Conservation (phyloP, 2,113 vertebrate genomes). For the Piliocolobus tephrosceles region DNA sequence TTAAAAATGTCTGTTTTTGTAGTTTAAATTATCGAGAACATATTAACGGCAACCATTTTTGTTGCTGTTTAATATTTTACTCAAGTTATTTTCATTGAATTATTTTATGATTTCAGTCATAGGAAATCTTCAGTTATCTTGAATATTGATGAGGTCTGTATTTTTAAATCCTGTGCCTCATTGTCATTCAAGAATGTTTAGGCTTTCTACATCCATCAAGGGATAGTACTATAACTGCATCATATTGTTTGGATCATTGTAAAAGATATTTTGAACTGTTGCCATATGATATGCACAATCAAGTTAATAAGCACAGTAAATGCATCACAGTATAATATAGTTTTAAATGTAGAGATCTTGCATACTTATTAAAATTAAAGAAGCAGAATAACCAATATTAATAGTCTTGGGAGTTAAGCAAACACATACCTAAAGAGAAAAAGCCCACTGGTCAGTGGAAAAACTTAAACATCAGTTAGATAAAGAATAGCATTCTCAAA, state of each 20-base stretch:
- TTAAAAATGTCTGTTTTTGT: neutral
- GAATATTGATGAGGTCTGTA: slow-evolving; percentile 50
- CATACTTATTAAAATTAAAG: slow-evolving; percentile 24
- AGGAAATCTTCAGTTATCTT: slow-evolving; percentile 44
- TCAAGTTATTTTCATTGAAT: slow-evolving; percentile 52
- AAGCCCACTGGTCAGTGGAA: slow-evolving; percentile 35
- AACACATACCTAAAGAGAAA: slow-evolving; percentile 6
- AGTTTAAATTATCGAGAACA: slow-evolving; percentile 54
- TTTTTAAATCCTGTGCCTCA: slow-evolving; percentile 55
- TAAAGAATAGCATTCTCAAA: neutral
- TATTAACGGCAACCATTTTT: slow-evolving; percentile 15
- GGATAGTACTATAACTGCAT: slow-evolving; percentile 39
- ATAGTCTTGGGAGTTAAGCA: slow-evolving; percentile 8
- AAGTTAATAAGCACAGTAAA: slow-evolving; percentile 66
- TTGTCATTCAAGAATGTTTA: slow-evolving; percentile 50
- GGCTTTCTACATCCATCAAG: slow-evolving; percentile 42
- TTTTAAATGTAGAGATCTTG: slow-evolving; percentile 52
- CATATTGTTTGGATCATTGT: slow-evolving; percentile 52
- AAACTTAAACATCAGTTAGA: slow-evolving; percentile 45
- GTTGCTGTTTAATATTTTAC: slow-evolving; percentile 55
- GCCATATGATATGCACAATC: slow-evolving; percentile 65
- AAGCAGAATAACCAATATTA: neutral
- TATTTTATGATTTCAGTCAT: slow-evolving; percentile 64
- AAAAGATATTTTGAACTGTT: slow-evolving; percentile 65
- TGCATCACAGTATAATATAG: slow-evolving; percentile 36